Conservation (phyloP, 1,140 invertebrate genomes). For the Eriosoma lanigerum region DNA sequence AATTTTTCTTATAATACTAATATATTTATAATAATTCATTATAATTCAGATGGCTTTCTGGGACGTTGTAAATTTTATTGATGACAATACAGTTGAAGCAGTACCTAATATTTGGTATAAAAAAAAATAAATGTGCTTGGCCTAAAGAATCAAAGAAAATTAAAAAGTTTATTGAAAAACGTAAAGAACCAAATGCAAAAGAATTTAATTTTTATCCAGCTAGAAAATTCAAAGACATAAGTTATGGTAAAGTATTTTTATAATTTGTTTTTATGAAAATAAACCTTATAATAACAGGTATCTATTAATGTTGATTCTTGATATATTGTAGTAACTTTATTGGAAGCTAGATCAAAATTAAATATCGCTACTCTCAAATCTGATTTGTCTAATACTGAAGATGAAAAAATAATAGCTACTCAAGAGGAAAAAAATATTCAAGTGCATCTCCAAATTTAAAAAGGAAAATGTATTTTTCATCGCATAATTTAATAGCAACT, state of each 20-base stretch:
- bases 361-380: background rate
- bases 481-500: background rate
- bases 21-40: no score
- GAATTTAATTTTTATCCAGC: background rate
- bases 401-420: background rate
- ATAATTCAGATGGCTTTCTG: no score
- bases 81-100: slow-evolving; percentile 18
- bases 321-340: background rate
- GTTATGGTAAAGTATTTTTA: background rate
- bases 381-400: slow-evolving; percentile 1
- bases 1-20: no score
- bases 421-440: background rate
- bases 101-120: background rate
- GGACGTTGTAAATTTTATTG: no score
- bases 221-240: background rate
- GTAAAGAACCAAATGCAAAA: background rate
- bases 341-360: background rate
- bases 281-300: no score
- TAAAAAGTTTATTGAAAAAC: background rate
- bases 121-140: background rate
- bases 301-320: background rate
- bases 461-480: background rate
- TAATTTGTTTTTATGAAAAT: background rate
- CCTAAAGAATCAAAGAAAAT: background rate
- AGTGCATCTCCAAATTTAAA: background rate